Base-by-base conservation (phyloP, 2,113 vertebrate species). In the Pongo pygmaeus region DNA sequence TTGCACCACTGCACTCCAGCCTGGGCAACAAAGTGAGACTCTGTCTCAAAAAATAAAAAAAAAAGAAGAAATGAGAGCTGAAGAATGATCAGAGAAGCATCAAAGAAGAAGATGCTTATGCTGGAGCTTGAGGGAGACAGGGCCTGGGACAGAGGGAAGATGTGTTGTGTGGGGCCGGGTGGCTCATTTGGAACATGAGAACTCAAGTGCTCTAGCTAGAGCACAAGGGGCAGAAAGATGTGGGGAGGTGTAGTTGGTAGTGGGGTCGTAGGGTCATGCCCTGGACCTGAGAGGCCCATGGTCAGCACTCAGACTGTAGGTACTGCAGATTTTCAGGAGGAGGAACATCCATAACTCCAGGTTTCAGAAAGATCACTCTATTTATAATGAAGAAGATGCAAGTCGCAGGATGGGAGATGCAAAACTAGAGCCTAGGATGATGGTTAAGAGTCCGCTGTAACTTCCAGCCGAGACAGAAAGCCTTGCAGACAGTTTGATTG, bases 351-450 rank as follows among this genome's bases (percentile, higher is more conserved):
- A 13, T 3, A 23, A 46, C 10, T 55, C 69, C 1, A 9, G n/a
- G 40, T 27, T 64, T 64, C 52, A 35, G 50, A 46, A 46, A 23
- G 50, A 46, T 22, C 20, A 3, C 38, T 83, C 43, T 46, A 50
- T 10, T 3, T 40, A 6, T 23, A n/a, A 52, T 0, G n/a, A 43
- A 75, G 35, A 48, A 46, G 27, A 69, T 5, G 25, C 0, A 8
- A 2, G 11, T 57, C n/a, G 43, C 0, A 5, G 48, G 17, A 9
- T 4, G 32, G 38, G 3, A 20, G 14, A 17, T n/a, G 6, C 25
- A 35, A 35, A 48, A 2, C 16, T 6, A 17, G 20, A 59, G 23
- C 59, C 32, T 2, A 40, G 57, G 38, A 55, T 0, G 1, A 20
- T 22, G 10, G 52, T 9, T 4, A 20, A 0, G 43, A 8, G n/a